phyloP scores from a whole-genome alignment of 2,113 vertebrate species.

The Xerus inauris region DNA sequence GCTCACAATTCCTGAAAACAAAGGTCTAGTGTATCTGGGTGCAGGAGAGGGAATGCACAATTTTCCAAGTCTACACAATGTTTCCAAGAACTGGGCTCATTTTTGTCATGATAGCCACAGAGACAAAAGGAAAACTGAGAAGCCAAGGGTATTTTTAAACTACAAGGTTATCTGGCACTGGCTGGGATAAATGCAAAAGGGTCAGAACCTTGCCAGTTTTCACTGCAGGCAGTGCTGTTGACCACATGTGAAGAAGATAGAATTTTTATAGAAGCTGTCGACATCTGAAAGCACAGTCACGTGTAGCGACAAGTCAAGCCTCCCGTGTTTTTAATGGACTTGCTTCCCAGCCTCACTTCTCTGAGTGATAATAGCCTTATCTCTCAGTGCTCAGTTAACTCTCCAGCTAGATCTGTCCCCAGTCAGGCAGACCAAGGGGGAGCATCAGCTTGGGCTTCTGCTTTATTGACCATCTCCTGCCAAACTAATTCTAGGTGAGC shows the following conservation, averaged over 20 bases:
- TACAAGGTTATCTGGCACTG: slow-evolving; percentile 62
- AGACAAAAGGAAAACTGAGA: slow-evolving; percentile 43
- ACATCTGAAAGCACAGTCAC: slow-evolving; percentile 47
- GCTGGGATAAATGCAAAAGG: slow-evolving; percentile 75
- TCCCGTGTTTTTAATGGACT: slow-evolving; percentile 35
- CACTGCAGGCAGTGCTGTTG: background rate
- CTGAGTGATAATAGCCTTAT: slow-evolving; percentile 52
- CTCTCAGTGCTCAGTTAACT: background rate
- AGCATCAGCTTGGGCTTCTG: background rate
- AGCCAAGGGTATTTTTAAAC: slow-evolving; percentile 50
- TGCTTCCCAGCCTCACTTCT: slow-evolving; percentile 36
- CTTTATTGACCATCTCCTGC: slow-evolving; percentile 54
- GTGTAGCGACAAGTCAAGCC: background rate
- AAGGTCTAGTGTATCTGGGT: background rate
- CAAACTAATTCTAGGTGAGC: slow-evolving; percentile 22
- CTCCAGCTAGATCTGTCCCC: background rate
- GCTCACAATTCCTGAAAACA: slow-evolving; percentile 14
- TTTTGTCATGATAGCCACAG: slow-evolving; percentile 46
- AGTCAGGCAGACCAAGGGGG: background rate
- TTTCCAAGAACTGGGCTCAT: slow-evolving; percentile 12
- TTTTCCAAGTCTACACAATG: background rate
- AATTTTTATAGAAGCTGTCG: slow-evolving; percentile 68
- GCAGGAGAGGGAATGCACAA: background rate
- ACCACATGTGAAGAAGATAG: slow-evolving; percentile 33
- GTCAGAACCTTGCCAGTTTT: slow-evolving; percentile 53